Conservation (phyloP, 2,113 vertebrate species). For the crab-eating macaque (Macaca fascicularis) region DNA sequence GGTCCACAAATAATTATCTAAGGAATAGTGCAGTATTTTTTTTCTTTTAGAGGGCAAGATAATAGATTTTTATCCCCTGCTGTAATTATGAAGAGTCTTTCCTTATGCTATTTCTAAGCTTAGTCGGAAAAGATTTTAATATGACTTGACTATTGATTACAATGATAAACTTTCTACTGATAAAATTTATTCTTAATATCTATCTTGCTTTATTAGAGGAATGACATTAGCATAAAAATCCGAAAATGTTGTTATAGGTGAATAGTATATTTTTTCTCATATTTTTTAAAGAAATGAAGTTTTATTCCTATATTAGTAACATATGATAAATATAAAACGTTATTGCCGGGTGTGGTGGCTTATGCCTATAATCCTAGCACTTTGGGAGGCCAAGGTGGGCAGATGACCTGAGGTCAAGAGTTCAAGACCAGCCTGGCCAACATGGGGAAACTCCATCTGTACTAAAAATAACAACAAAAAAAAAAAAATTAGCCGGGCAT, state of each 20-base stretch:
- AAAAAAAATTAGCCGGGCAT: no score
- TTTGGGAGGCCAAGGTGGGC: no score
- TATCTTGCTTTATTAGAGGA: background rate
- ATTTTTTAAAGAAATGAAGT: background rate
- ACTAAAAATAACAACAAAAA: no score
- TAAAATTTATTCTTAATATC: background rate
- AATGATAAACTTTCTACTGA: background rate
- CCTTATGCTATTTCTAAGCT: background rate
- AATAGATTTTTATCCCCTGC: background rate
- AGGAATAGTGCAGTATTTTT: background rate
- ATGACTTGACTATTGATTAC: background rate
- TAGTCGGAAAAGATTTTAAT: background rate
- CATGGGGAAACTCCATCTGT: no score
- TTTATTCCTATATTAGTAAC: background rate
- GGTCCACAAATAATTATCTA: background rate
- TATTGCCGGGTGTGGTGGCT: no score
- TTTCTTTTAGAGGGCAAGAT: background rate
- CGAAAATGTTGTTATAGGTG: background rate
- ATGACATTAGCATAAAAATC: background rate
- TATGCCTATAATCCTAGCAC: no score
- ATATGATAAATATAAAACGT: background rate
- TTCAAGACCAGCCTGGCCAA: no score
- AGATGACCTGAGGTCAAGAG: no score
- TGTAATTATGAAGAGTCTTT: background rate
- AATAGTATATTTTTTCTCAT: background rate